Conservation (phyloP, 1,140 invertebrate species). For the Leptinotarsa texana region DNA sequence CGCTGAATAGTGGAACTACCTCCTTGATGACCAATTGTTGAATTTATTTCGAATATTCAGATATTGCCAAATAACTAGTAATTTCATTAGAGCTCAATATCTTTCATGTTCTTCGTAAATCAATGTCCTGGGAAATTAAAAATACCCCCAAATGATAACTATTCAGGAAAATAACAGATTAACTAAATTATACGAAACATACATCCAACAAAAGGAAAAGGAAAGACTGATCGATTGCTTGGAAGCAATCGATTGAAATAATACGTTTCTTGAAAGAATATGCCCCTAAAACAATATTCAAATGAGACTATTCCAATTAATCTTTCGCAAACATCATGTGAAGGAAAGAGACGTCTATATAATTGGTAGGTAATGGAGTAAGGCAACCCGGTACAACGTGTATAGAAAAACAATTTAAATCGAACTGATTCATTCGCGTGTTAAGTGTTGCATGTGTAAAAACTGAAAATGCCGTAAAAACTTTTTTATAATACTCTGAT, state of each 20-base stretch:
- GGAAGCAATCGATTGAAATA: conserved; percentile 11
- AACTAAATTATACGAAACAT: no score
- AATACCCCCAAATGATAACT: no score
- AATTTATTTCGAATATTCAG: neutral
- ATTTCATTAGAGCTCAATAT: no score
- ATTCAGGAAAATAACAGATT: no score
- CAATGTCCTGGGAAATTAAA: no score
- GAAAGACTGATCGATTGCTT: neutral
- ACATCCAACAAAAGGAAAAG: neutral
- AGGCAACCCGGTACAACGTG: conserved; percentile 11
- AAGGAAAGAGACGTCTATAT: conserved; percentile 15
- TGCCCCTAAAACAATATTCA: conserved; percentile 24
- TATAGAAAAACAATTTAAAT: conserved; percentile 22
- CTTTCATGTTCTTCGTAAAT: no score
- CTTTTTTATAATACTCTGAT: conserved; percentile 41
- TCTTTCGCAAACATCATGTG: conserved; percentile 22
- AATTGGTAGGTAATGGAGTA: conserved; percentile 11
- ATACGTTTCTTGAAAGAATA: conserved; percentile 12
- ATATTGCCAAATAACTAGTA: neutral
- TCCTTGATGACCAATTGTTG: conserved; percentile 12
- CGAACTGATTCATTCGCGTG: conserved; percentile 37
- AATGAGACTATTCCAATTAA: conserved; percentile 18
- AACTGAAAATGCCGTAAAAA: conserved; percentile 41
- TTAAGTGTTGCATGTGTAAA: conserved; percentile 42
- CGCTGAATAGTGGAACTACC: neutral